Base-by-base conservation (phyloP, 2,888 invertebrate species). In the Chrysolina americana region DNA sequence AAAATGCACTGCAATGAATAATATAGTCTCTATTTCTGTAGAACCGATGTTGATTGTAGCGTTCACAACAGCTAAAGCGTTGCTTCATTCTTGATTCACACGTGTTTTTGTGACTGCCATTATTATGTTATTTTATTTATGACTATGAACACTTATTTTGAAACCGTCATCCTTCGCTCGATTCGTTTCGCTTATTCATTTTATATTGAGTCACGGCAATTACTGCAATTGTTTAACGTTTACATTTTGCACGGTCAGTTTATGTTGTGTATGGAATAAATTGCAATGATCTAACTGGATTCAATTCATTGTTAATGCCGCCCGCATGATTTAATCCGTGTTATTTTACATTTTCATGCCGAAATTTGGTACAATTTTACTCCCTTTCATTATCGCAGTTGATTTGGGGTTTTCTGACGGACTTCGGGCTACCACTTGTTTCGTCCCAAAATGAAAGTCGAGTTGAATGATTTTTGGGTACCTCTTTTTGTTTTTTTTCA, bases 131-230 rank as follows among this genome's bases (percentile, higher is more conserved):
- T 75, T 70, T 77, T 68, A 75, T 75, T 73, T 75, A 71, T 70
- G 63, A 68, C 73, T 70, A 68, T 68, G 63, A 74, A 73, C 74
- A 70, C 73, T 71, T 71, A 73, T 76, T 77, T 72, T 68, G 41
- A 80, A 76, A 76, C 74, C 36, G 76, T 72, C 77, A 75, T 76
- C 76, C 79, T 80, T 75, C 76, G 74, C 77, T 76, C 74, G 78
- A 79, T 80, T 79, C 36, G 59, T 59, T 59, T 75, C 64, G 71
- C 71, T 77, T 65, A 73, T 78, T 76, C 74, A 74, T 77, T 75
- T 73, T 74, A 74, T 73, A 77, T 80, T 77, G 79, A 80, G 79
- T 79, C 79, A 79, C 77, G 68, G 72, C 73, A 56, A 76, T 76
- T 76, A 78, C 74, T 70, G 70, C 77, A 78, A 80, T 77, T 75